Evolutionary conservation across 2,888 invertebrate genomes (phyloP), one percentile per base, ranked within the genome.

Genomic region (Petrophora chlorosata): DNA sequence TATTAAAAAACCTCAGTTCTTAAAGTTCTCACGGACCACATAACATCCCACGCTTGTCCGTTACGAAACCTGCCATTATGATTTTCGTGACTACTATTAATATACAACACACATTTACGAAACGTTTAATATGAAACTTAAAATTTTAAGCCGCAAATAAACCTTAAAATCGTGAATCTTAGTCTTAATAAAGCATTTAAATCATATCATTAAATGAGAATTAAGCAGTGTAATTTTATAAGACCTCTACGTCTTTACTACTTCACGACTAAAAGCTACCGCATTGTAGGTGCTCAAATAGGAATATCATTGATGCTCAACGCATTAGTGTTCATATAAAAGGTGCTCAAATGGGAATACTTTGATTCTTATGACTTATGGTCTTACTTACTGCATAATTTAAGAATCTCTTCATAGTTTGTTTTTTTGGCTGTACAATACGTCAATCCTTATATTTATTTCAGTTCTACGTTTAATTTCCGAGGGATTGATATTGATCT

Each of bases 401-500:
- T 25, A 25, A 9, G 3, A 10, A 10, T 25, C n/a, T n/a, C n/a
- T n/a, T n/a, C n/a, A n/a, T n/a, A n/a, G 3, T 8, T 8, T 15
- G 3, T 30, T 13, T 15, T 15, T 29, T 5, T 7, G 5, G 7
- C 12, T 22, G 9, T 14, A 29, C 14, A 17, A 22, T 22, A 8
- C 8, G 8, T 5, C 8, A 8, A 22, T 22, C 8, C 22, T 7
- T 0, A 7, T 25, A 25, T 3, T 25, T 3, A 19, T 22, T 33
- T 45, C 36, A 39, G 40, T 25, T 26, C 22, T 14, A 17, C 23
- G 33, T 45, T 33, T 29, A 30, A 34, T 51, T 40, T 44, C 36
- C 45, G 42, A 45, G 15, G 5, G n/a, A 33, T 51, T 38, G 30
- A 47, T 53, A 52, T 8, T 2, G 13, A 39, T 56, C 47, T 49